Base-by-base conservation (phyloP, 2,888 invertebrate species). In the Chrysodeixis includens region DNA sequence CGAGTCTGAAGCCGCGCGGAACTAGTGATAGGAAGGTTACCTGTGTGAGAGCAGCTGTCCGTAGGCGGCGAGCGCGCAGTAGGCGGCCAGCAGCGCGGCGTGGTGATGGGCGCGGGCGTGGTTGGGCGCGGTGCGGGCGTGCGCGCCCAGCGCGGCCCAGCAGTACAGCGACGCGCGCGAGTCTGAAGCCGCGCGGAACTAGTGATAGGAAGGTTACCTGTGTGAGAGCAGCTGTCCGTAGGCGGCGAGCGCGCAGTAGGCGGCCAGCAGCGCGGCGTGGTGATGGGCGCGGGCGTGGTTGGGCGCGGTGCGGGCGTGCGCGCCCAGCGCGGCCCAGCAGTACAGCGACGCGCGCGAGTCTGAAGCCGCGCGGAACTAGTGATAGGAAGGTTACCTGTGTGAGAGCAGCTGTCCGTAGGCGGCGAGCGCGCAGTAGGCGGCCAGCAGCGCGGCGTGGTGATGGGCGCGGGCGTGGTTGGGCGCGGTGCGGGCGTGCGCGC, bases 91-190 rank as follows among this genome's bases (percentile, higher is more conserved):
- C 68, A 97, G 97, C 2, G 83, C 80, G 8, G 79, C 77, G 66
- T 83, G 96, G 56, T 78, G 81, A 49, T 66, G 95, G 97, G 86
- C 82, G 97, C 97, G 77, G 97, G 98, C 63, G 98, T 98, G 79
- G 98, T 96, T 86, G 98, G 95, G 76, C 91, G 99, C 99, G 60
- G 98, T 66, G 94, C 98, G 85, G 71, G 98, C 97, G 76, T 97
- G 98, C 60, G 99, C 98, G 73, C 98, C 96, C 87, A 99, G 95
- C 93, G 99, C 99, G 70, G 98, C 97, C 93, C 98, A 97, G 96
- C 98, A 97, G 94, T 99, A 99, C 51, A 99, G 96, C 89, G 98
- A 98, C 1, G 92, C 92, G 62, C 84, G 69, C 67, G 72, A 71
- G 75, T 87, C 88, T 16, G 73, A 74, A 6, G 76, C 40, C 6